Percentiles rank a stretch among this genome's conserved stretches.
Conservation (phyloP, 2,113 vertebrate genomes). For the Mobula birostris region DNA sequence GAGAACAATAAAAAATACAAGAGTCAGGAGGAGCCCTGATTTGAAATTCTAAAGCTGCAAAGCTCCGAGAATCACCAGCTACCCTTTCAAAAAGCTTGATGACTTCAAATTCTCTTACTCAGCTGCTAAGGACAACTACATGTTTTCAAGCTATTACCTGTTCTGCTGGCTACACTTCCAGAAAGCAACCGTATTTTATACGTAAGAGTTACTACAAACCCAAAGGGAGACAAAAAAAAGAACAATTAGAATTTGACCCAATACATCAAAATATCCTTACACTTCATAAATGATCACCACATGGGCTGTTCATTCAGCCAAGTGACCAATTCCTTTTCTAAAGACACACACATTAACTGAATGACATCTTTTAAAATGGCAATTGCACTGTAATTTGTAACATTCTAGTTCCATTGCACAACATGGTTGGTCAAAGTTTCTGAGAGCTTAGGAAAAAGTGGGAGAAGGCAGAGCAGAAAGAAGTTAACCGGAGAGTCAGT, state of each 20-base stretch:
- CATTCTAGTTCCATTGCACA: neutral
- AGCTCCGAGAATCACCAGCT: neutral
- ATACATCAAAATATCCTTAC: neutral
- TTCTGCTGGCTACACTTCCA: neutral
- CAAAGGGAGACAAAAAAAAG: neutral
- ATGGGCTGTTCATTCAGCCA: neutral
- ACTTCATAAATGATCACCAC: neutral
- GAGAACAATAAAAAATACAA: neutral
- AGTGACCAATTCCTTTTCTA: neutral
- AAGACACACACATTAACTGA: neutral
- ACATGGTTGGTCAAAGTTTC: neutral
- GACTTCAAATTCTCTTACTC: neutral
- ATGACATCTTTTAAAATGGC: neutral
- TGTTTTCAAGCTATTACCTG: neutral
- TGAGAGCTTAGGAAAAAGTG: neutral
- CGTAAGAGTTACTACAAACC: neutral
- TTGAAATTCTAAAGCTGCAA: neutral
- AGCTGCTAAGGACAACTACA: neutral
- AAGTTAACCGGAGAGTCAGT: slow-evolving; percentile 39
- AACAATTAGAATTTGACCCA: neutral
- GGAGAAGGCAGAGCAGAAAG: neutral
- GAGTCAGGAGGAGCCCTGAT: neutral
- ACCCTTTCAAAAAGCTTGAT: neutral
- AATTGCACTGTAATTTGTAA: neutral
- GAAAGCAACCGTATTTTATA: neutral